phyloP scores from a whole-genome alignment of 2,113 vertebrate species.

The Nothocercus nigrocapillus region DNA sequence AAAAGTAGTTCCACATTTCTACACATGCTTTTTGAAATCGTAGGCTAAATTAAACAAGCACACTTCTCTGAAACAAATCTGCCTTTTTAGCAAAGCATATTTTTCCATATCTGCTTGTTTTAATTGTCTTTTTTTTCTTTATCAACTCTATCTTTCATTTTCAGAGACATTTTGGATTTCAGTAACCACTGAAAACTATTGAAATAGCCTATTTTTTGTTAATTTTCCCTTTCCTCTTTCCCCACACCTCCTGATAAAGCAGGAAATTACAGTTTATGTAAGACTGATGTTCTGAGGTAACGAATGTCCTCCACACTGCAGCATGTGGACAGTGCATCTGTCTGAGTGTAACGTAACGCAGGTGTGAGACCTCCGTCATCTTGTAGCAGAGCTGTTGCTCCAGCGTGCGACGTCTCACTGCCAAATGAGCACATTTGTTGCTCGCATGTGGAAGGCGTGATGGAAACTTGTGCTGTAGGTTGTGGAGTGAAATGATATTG shows the following conservation, averaged over 20 bases:
- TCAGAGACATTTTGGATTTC: background rate
- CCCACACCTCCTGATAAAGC: background rate
- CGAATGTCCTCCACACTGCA: background rate
- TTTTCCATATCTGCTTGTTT: background rate
- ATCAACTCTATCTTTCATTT: background rate
- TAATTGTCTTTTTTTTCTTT: background rate
- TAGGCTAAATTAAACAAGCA: background rate
- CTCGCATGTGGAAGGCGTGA: background rate
- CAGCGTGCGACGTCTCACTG: background rate
- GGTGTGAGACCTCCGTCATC: background rate
- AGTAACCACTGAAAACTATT: background rate
- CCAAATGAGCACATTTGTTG: background rate
- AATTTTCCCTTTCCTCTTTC: background rate
- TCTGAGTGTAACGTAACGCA: background rate
- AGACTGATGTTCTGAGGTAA: background rate
- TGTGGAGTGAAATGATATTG: background rate
- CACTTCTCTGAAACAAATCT: background rate
- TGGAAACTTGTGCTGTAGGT: background rate
- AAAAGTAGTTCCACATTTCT: background rate
- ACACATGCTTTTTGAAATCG: background rate
- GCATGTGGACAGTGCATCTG: rapidly evolving
- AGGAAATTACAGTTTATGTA: background rate
- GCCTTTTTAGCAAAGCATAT: background rate
- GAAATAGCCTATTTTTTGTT: background rate
- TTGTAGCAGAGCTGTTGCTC: background rate